A percentile compares a stretch with the other conserved stretches of the same genome.
phyloP scores from a whole-genome alignment of 2,797 vertebrate species.

The Dryobates pubescens region DNA sequence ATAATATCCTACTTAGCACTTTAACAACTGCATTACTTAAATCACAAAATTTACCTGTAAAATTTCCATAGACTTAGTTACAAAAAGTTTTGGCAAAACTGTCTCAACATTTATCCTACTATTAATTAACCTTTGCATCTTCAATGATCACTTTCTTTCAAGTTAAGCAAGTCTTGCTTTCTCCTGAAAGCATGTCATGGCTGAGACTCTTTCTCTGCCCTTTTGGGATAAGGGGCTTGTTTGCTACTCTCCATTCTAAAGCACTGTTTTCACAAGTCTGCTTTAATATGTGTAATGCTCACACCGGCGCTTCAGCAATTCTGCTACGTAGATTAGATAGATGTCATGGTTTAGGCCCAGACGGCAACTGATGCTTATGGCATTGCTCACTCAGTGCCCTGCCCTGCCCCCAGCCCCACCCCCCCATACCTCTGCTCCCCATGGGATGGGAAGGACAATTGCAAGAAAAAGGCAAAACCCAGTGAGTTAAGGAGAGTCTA shows the following conservation, averaged over 20 bases:
- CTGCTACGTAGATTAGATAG: not conserved
- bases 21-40: not conserved
- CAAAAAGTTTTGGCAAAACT: not conserved
- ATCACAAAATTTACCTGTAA: not conserved
- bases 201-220: not conserved
- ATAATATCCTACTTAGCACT: not conserved
- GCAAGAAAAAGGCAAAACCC: too few relatives aligned
- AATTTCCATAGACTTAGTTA: not conserved
- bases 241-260: not conserved
- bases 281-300: not conserved
- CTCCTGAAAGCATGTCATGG: not conserved
- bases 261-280: not conserved
- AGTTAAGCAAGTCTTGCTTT: not conserved
- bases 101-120: not conserved
- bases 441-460: too few relatives aligned
- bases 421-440: too few relatives aligned
- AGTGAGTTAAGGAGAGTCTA: too few relatives aligned
- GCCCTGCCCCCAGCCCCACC: too few relatives aligned
- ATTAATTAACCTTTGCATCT: not conserved
- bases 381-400: too few relatives aligned
- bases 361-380: too few relatives aligned
- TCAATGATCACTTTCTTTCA: not conserved
- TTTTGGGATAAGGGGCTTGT: not conserved
- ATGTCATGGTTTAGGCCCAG: too few relatives aligned
- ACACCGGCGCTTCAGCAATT: not conserved